Percentiles rank a stretch among this genome's conserved stretches.
phyloP scores from a whole-genome alignment of 2,888 invertebrate species.

The Sminthurinus aureus region DNA sequence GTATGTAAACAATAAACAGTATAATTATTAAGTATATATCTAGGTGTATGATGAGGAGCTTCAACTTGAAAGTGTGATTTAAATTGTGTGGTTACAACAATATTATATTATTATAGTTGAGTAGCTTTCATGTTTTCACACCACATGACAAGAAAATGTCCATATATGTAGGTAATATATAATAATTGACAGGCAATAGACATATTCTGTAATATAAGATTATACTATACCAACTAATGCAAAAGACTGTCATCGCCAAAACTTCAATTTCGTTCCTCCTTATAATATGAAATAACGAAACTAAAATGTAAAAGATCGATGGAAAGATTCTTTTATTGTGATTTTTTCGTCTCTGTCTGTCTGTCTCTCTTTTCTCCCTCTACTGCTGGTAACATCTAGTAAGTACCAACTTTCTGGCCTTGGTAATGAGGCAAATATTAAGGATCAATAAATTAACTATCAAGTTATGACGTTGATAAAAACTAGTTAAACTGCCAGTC shows the following conservation, averaged over 20 bases:
- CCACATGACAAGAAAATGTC: background rate
- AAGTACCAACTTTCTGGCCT: background rate
- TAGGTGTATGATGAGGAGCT: too few species aligned
- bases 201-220: background rate
- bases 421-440: conserved; percentile 6
- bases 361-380: background rate
- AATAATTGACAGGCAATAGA: conserved; percentile 7
- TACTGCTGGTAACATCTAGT: background rate
- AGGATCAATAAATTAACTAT: conserved; percentile 29
- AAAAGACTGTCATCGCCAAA: background rate
- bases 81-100: too few species aligned
- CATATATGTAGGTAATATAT: background rate
- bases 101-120: background rate
- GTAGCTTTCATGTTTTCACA: conserved; percentile 7
- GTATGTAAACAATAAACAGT: too few species aligned
- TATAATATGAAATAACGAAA: background rate
- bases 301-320: background rate
- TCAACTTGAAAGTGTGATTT: too few species aligned
- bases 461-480: conserved; percentile 18
- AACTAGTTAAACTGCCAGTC: conserved; percentile 29
- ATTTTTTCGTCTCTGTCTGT: background rate
- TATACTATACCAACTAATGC: background rate
- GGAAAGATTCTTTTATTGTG: background rate
- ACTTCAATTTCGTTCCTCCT: background rate
- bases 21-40: too few species aligned